A percentile compares a stretch with the other conserved stretches of the same genome.
Evolutionary conservation across 2,113 vertebrate genomes (phyloP).

Genomic region (Misgurnus mizolepis): DNA sequence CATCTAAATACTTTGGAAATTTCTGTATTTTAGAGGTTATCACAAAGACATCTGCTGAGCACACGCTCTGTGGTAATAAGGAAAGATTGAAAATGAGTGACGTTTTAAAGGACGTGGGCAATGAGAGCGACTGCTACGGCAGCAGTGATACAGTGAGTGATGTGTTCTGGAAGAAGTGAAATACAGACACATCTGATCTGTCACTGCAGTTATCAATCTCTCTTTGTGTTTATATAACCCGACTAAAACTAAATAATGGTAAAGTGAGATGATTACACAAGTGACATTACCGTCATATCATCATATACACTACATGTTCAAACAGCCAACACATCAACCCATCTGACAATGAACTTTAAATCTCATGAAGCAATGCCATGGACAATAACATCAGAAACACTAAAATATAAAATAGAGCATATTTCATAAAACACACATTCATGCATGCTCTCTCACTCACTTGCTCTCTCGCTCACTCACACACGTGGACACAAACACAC

Average conservation of each 20-base stretch:
- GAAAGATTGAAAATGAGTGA: constrained; percentile 3
- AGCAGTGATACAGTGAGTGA: constrained; percentile 16
- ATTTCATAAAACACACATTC: too few species aligned
- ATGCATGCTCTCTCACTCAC: too few species aligned
- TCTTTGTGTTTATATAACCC: neutral
- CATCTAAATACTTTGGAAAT: constrained; percentile 26
- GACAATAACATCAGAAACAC: too few species aligned
- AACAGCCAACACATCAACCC: neutral
- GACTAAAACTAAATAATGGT: neutral
- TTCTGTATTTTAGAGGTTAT: neutral
- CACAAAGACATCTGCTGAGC: constrained; percentile 10
- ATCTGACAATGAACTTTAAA: neutral
- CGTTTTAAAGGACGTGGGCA: neutral
- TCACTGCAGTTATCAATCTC: neutral
- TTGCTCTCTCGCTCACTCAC: too few species aligned
- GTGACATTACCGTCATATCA: neutral
- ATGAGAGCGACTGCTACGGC: constrained; percentile 10
- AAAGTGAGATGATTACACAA: neutral
- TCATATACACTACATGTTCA: neutral
- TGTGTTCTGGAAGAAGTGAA: neutral
- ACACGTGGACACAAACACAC: too few species aligned
- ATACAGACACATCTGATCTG: constrained; percentile 23
- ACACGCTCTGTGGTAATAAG: constrained; percentile 3
- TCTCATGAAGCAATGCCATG: too few species aligned
- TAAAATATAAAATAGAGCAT: too few species aligned